phyloP scores from a whole-genome alignment of 2,113 vertebrate genomes.

The Carassius carassius region DNA sequence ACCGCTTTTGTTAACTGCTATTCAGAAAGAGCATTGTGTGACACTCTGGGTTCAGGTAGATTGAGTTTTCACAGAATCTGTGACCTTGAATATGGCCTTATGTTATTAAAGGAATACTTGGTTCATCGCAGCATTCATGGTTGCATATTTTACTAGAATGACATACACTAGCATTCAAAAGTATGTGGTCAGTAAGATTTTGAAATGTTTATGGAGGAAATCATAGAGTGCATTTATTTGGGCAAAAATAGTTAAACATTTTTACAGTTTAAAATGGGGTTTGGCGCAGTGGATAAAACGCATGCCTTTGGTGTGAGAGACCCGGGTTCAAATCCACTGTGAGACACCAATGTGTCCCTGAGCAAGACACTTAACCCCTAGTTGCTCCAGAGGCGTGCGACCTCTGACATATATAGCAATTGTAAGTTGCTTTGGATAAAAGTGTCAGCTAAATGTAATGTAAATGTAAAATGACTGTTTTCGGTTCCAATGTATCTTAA shows the following conservation, averaged over 20 bases:
- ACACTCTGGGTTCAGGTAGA: constrained; percentile 1
- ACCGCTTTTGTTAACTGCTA: background rate
- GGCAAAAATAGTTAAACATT: background rate
- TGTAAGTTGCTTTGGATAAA: too few species aligned
- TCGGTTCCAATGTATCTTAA: background rate
- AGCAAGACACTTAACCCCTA: too few species aligned
- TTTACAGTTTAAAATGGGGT: background rate
- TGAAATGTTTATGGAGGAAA: background rate
- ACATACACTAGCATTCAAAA: background rate
- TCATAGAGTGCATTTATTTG: background rate
- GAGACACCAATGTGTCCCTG: too few species aligned
- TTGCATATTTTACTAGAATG: background rate
- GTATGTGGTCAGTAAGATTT: background rate
- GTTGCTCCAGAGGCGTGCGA: too few species aligned
- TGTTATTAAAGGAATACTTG: constrained; percentile 16
- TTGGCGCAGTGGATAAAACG: too few species aligned
- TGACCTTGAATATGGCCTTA: background rate
- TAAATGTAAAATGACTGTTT: background rate
- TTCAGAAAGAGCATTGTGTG: background rate
- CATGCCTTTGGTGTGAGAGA: too few species aligned
- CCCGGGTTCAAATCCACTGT: too few species aligned
- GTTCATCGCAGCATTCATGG: background rate
- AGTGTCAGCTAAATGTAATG: too few species aligned
- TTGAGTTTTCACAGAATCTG: background rate
- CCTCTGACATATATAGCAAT: too few species aligned